Evolutionary conservation across 2,113 vertebrate genomes (phyloP), one percentile per base, ranked within the genome.

Genomic region (Platysteira castanea): DNA sequence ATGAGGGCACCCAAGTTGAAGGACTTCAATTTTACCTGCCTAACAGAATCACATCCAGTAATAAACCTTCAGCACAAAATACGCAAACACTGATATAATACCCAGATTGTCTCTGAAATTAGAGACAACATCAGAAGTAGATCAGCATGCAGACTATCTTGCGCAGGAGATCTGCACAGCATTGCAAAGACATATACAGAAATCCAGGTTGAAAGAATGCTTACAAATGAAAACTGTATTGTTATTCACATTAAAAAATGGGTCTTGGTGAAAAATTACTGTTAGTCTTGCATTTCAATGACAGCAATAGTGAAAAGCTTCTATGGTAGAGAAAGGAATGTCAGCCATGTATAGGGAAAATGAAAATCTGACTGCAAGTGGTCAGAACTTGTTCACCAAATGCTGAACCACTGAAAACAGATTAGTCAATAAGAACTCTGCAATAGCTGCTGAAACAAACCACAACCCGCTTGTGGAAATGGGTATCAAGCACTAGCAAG

Each of bases 381-480:
- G 92, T 67, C 76, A 90, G 64, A 96, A 86, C 39, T 70, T 80
- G 42, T 20, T 80, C 84, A 57, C 78, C 75, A 90, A 80, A 94
- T 47, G 44, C 56, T 88, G 75, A 94, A 84, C 82, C 82, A 84
- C 85, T 81, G 78, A 88, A 85, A 78, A 84, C 4, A 74, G 49
- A 53, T 82, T 33, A 96, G 87, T 81, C 85, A 85, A 44, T 52
- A 82, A 18, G 23, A 94, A 70, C 79, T 59, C 82, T 77, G 63
- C 71, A 91, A 42, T 17, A 85, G 54, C 3, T 89, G 39, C 75
- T 80, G 56, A 87, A 80, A 90, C 30, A 80, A 87, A 81, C 50
- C 84, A 85, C 84, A 93, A 47, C n/a, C 90, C 78, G 59, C 24
- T 84, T 49, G 42, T 77, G 84, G 78, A 85, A 95, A 79, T 1